A percentile compares a stretch with the other conserved stretches of the same genome.
Conservation (phyloP, 2,888 invertebrate species). For the Prosopocoilus inquinatus region DNA sequence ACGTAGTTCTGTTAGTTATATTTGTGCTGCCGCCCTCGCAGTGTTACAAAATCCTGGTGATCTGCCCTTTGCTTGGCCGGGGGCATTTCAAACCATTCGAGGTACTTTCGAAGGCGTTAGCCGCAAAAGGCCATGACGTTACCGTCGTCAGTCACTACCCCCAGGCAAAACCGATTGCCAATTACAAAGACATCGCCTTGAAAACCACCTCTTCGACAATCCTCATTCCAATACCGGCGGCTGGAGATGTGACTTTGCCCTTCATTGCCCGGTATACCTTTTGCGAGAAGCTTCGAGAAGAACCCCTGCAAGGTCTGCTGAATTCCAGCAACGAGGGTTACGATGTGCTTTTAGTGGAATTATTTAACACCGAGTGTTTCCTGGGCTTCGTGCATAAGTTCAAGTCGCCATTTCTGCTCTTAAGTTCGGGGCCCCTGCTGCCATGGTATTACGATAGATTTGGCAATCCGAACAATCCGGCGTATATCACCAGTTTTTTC, state of each 20-base stretch:
- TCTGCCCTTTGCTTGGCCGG: slow-evolving; percentile 67
- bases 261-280: neutral
- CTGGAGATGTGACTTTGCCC: neutral
- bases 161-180: slow-evolving; percentile 49
- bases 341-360: neutral
- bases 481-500: slow-evolving; percentile 58
- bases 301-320: neutral
- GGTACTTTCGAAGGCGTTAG: slow-evolving; percentile 60
- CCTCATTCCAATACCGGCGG: neutral
- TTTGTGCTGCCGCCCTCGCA: no score
- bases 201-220: slow-evolving; percentile 18
- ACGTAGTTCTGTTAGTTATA: no score
- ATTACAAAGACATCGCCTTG: slow-evolving; percentile 61
- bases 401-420: slow-evolving; percentile 56
- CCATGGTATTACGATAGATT: slow-evolving; percentile 58
- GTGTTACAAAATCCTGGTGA: slow-evolving; percentile 56
- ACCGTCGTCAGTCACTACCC: slow-evolving; percentile 68
- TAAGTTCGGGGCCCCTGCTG: slow-evolving; percentile 57
- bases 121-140: slow-evolving; percentile 62
- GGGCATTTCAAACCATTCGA: slow-evolving; percentile 68
- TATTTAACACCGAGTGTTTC: slow-evolving; percentile 60
- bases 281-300: no score
- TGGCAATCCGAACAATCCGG: slow-evolving; percentile 58
- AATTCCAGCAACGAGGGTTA: neutral
- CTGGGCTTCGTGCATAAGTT: slow-evolving; percentile 60